phyloP scores from a whole-genome alignment of 2,888 invertebrate genomes.

The Chrysomela aeneicollis region DNA sequence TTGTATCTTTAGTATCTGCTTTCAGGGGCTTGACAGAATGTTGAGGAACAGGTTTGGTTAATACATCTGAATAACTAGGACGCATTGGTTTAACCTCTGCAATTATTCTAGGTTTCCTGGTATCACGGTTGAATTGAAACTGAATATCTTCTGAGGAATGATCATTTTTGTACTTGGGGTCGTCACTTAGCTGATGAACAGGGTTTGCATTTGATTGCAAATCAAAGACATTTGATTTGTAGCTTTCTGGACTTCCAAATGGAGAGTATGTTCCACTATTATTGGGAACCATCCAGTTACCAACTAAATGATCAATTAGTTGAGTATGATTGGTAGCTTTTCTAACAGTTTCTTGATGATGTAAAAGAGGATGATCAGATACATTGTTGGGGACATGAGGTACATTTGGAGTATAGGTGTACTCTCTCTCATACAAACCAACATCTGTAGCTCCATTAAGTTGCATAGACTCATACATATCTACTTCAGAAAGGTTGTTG shows the following conservation, averaged over 20 bases:
- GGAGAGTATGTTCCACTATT: conserved; percentile 78
- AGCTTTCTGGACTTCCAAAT: conserved; percentile 70
- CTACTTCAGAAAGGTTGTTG: conserved; percentile 40
- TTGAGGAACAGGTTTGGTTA: conserved; percentile 70
- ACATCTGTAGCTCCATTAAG: conserved; percentile 46
- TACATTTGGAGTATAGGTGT: conserved; percentile 19
- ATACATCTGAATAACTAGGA: conserved; percentile 84
- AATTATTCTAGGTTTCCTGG: conserved; percentile 75
- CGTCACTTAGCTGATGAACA: conserved; percentile 48
- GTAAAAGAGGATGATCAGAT: conserved; percentile 37
- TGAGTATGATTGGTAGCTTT: conserved; percentile 51
- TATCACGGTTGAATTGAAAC: conserved; percentile 64
- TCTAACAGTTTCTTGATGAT: conserved; percentile 37
- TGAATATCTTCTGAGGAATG: conserved; percentile 49
- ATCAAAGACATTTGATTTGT: conserved; percentile 61
- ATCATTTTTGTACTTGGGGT: conserved; percentile 52
- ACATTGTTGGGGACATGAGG: conserved; percentile 42
- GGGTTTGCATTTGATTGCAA: conserved; percentile 46
- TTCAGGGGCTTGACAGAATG: conserved; percentile 54
- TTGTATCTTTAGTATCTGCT: conserved; percentile 56
- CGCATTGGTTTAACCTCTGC: conserved; percentile 89
- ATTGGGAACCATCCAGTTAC: conserved; percentile 74
- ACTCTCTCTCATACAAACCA: conserved; percentile 42
- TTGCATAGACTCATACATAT: conserved; percentile 48
- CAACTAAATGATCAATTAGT: conserved; percentile 75